Conservation (phyloP, 2,888 invertebrate species). For the Leptopterna dolabrata region DNA sequence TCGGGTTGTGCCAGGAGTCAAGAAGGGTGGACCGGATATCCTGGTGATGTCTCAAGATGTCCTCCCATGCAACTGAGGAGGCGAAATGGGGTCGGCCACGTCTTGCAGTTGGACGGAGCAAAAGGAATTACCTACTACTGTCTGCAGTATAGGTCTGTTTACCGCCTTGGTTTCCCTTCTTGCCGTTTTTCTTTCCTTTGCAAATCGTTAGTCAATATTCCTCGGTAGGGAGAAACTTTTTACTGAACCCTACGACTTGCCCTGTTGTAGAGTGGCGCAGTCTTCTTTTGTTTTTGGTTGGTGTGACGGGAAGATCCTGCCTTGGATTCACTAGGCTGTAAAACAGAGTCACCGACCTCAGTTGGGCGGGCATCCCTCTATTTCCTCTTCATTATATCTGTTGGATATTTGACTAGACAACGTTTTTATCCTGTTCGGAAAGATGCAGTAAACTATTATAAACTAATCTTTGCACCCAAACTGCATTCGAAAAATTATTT, state of each 20-base stretch:
- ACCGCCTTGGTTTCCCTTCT: neutral
- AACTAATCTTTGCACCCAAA: no score
- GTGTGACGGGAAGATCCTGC: no score
- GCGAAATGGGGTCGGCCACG: neutral
- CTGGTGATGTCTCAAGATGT: slow-evolving; percentile 30
- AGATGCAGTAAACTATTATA: no score
- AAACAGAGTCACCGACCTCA: no score
- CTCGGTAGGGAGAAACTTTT: neutral
- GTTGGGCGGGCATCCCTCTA: no score
- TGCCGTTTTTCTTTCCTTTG: neutral
- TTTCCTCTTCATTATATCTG: no score
- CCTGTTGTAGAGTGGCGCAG: no score
- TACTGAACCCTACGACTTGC: neutral
- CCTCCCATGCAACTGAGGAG: neutral
- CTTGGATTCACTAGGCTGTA: no score
- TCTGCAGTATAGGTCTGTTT: neutral
- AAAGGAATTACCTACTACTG: neutral
- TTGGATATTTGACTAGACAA: no score
- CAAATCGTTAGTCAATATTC: slow-evolving; percentile 35
- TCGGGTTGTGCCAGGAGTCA: slow-evolving; percentile 18
- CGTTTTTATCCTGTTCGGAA: no score
- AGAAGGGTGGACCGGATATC: slow-evolving; percentile 41
- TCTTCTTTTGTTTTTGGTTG: no score
- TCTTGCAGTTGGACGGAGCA: neutral
- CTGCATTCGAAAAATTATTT: no score